Base-by-base conservation (phyloP, 2,888 invertebrate genomes). In the Scaeva pyrastri region DNA sequence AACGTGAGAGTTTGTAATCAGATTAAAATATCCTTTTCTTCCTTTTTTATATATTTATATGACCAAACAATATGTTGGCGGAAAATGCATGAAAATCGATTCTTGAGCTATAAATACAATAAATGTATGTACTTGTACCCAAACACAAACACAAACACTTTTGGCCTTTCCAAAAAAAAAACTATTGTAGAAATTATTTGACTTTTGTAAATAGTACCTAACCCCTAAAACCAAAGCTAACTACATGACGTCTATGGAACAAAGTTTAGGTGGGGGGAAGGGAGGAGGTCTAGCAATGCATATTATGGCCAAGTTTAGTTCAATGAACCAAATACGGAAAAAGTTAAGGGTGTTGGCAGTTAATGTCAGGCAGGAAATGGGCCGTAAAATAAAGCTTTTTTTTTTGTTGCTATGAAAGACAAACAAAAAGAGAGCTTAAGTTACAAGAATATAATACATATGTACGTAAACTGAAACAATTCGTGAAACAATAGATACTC, bases 351-450 rank as follows among this genome's bases (percentile, higher is more conserved):
- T 78, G 73, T 73, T 68, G 82, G 82, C 82, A 83, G 73, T 39
- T 77, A 66, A 68, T 73, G 75, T 21, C 78, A 73, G 55, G 68
- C 73, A 78, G 78, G 78, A 83, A 73, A 83, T 73, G 50, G 11
- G 56, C 45, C 52, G 66, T 52, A 58, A 21, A 66, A 58, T 26
- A 66, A 45, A 73, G 60, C 58, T 58, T 78, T 75, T 79, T 68
- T 58, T 78, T 75, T 79, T 68, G 82, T 83, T 73, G 73, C 78
- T 73, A 78, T 16, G 83, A 73, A n/a, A 70, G 68, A 31, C 31
- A 31, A 31, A 31, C 31, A 31, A 31, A 60, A 62, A 36, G n/a
- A 82, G 68, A 60, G 50, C 36, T 66, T 50, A 64, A 39, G 16
- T 16, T 43, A 60, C 31, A 1, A 10, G 23, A 60, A 58, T 16